Evolutionary conservation across 2,797 vertebrate genomes (phyloP).

Genomic region (Eptatretus atami): DNA sequence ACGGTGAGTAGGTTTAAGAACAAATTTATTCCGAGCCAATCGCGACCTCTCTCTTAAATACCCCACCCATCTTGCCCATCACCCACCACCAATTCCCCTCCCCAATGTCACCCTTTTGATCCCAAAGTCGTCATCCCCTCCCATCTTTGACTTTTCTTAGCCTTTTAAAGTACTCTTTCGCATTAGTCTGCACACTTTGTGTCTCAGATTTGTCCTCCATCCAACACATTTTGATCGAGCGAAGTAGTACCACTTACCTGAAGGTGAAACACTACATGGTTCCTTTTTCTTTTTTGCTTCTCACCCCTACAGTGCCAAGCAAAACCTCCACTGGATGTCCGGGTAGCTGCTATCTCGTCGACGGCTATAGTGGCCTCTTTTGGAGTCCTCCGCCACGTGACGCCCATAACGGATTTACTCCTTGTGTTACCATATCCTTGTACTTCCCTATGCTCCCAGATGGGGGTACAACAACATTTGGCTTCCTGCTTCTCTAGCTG

Average conservation of each 20-base stretch:
- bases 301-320: conserved; percentile 41
- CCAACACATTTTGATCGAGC: too few relatives aligned
- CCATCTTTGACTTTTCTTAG: neutral
- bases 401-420: conserved; percentile 68
- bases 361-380: conserved; percentile 77
- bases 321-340: conserved; percentile 68
- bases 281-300: conserved; percentile 8
- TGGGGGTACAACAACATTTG: conserved; percentile 31
- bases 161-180: neutral
- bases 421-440: conserved; percentile 84
- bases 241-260: too few relatives aligned
- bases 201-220: too few relatives aligned
- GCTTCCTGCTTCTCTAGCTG: too few relatives aligned
- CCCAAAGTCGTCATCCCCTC: too few relatives aligned
- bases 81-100: too few relatives aligned
- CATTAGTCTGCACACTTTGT: too few relatives aligned
- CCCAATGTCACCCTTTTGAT: too few relatives aligned
- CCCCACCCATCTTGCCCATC: neutral
- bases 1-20: conserved; percentile 23
- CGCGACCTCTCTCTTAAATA: neutral
- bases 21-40: too few relatives aligned
- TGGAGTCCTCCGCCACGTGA: conserved; percentile 71
- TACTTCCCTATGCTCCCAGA: conserved; percentile 94
- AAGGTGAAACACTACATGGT: too few relatives aligned
- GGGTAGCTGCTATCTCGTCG: conserved; percentile 66